These are phyloP conservation scores for Metopolophium dirhodum DNA, from an alignment of 1,140 invertebrate genomes.

Conservation along the genomic window DNA sequence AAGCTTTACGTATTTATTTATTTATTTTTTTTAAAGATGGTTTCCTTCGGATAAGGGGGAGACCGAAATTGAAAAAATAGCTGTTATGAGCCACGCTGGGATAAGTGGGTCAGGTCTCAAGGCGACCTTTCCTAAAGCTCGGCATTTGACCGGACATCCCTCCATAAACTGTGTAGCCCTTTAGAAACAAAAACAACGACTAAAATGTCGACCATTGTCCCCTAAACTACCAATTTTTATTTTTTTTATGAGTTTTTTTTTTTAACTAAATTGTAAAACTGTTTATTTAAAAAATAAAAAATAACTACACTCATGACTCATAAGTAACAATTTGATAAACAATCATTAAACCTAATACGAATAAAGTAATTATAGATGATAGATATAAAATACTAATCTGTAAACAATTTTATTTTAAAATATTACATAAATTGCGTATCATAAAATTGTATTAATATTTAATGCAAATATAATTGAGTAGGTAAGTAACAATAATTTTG, in stretches of 20 bases:
- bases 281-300: neutral
- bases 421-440: neutral
- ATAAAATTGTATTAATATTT: neutral
- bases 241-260: neutral
- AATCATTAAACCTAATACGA: neutral
- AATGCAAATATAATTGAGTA: neutral
- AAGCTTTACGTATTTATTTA: conserved; percentile 56
- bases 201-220: conserved; percentile 50
- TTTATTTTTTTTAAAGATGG: conserved; percentile 52
- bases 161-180: conserved; percentile 46
- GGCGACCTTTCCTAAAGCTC: conserved; percentile 54
- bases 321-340: neutral
- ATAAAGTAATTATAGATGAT: neutral
- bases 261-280: neutral
- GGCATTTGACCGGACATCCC: conserved; percentile 55
- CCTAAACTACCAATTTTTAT: conserved; percentile 18
- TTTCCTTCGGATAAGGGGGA: conserved; percentile 39
- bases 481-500: neutral
- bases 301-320: neutral
- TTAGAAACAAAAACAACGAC: conserved; percentile 51
- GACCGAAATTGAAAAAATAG: conserved; percentile 50
- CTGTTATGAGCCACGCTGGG: conserved; percentile 49
- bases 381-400: neutral
- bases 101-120: conserved; percentile 53
- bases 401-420: neutral